Base-by-base conservation (phyloP, 2,113 vertebrate species). In the Beaufortia kweichowensis region DNA sequence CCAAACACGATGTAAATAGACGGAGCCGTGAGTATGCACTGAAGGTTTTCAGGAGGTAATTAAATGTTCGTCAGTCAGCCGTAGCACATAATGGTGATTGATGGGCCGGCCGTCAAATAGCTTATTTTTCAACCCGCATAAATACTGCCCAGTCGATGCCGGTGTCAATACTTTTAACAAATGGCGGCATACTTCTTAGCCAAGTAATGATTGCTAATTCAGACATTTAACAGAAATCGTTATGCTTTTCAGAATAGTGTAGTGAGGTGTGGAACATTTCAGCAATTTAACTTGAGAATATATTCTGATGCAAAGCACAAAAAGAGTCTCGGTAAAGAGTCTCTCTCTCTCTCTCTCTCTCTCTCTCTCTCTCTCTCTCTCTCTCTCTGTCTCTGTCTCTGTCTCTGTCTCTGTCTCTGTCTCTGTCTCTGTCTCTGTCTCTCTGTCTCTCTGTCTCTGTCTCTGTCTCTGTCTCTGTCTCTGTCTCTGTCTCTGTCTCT, bases 191-290 rank as follows among this genome's bases (percentile, higher is more conserved):
- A 43, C 35, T 62, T 43, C 78, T 75, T 31, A 59, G 29, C 60
- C 62, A 77, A 83, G 70, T 48, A 61, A 62, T 74, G 74, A 85
- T 56, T 61, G 79, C 72, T 83, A 64, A 88, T 85, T 86, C 83
- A 80, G 79, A 76, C 81, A 41, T 74, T 80, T 79, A 61, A 81
- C 19, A 50, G 66, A 66, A 62, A 78, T 68, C 65, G 5, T 68
- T 68, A 31, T 0, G 19, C 26, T 21, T 31, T 31, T 29, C 26
- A 4, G 7, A 50, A 68, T 31, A 68, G 65, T 53, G 65, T 50
- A 68, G 26, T 50, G 26, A 31, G 19, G 65, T 53, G 26, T 50
- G 46, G 26, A 68, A 68, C 26, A 68, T 68, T 68, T 68, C 26
- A 50, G 43, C 28, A 12, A 31, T 68, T n/a, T 67, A 48, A 48